Conservation (phyloP, 2,113 vertebrate genomes). For the Manacus vitellinus region DNA sequence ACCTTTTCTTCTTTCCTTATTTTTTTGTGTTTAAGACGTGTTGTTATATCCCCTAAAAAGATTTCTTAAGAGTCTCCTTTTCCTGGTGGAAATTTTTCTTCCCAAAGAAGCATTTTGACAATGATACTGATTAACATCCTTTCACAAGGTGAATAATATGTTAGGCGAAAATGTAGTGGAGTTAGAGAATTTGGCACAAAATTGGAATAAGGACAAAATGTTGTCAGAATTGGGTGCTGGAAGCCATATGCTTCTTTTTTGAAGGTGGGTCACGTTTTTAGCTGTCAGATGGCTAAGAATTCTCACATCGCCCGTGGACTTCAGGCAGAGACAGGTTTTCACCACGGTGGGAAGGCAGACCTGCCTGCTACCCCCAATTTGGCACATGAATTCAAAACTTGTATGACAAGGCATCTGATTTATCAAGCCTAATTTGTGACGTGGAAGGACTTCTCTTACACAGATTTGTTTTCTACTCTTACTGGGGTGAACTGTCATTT, state of each 20-base stretch:
- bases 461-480: background rate
- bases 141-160: slow-evolving; percentile 65
- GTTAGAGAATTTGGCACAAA: slow-evolving; percentile 66
- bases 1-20: background rate
- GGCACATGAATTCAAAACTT: background rate
- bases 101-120: slow-evolving; percentile 42
- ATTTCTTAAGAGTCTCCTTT: background rate
- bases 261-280: slow-evolving; percentile 65
- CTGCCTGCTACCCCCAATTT: slow-evolving; percentile 7
- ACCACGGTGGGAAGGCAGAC: background rate
- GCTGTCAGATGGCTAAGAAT: slow-evolving; percentile 57
- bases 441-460: slow-evolving; percentile 19
- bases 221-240: slow-evolving; percentile 64
- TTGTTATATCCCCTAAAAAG: background rate
- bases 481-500: background rate
- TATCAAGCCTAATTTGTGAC: slow-evolving; percentile 23
- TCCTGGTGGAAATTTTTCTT: background rate
- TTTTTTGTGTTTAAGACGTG: background rate
- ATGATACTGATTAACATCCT: slow-evolving; percentile 40
- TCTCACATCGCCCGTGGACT: slow-evolving; percentile 16
- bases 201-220: slow-evolving; percentile 67
- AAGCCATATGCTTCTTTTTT: slow-evolving; percentile 64
- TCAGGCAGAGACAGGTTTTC: slow-evolving; percentile 59
- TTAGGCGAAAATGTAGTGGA: slow-evolving; percentile 40
- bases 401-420: slow-evolving; percentile 21